Base-by-base conservation (phyloP, 30 jellyfish, hydroid and myxozoan species). In the Catostylus mosaicus region DNA sequence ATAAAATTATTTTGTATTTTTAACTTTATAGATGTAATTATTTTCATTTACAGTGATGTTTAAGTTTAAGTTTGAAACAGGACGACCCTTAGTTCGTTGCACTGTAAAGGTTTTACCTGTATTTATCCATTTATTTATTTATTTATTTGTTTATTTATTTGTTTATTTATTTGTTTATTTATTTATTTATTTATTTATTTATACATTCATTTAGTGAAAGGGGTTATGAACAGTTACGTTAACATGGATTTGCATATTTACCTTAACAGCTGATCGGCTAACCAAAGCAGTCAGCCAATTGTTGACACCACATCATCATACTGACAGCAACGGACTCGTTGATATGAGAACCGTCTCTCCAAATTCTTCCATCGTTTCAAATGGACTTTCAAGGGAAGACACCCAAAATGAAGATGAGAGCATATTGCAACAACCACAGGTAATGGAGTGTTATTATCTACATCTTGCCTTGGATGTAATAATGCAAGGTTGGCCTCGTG, bases 281-380 rank as follows among this genome's bases (percentile, higher is more conserved):
- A 81, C 97, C 35, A 82, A 72, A 30, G 92, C 97, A 16, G 97
- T 88, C 51, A 88, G 86, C 67, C 93, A 88, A 20, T 71, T 73
- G 19, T 57, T 78, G 73, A 54, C 75, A 77, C n/a, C 71, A 50
- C 97, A 72, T 37, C 88, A 63, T 11, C 78, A 80, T 47, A 1
- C 83, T 0, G 89, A 72, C 22, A 67, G 84, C 51, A 52, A 62
- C 34, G 89, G 85, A 19, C 85, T 69, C 43, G 36, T 26, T 31
- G 80, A 67, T 66, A 24, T 45, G 75, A 38, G 77, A 48, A 74
- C 88, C 1, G 45, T 30, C n/a, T 76, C 88, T 72, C 76, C 96
- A 66, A 85, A 59, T 31, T 51, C 96, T 6, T 40, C 89, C 64
- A 29, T 69, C 46, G 45, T 76, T 30, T 29, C 89, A 27, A 76